phyloP scores from a whole-genome alignment of 2,888 invertebrate species.

The Biston stratarius region DNA sequence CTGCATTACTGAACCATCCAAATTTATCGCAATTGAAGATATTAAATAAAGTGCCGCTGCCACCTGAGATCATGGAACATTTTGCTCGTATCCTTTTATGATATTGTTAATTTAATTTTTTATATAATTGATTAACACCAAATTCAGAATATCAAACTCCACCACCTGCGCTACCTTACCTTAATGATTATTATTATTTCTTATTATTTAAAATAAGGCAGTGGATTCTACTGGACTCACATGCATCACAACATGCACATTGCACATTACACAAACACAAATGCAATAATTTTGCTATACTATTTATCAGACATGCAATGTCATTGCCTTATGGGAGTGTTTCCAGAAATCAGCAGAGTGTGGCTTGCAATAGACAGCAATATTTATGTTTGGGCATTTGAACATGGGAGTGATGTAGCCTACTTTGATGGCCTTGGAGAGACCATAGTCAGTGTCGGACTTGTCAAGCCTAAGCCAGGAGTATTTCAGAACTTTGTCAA shows the following conservation, averaged over 20 bases:
- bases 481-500: constrained; percentile 97
- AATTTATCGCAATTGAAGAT: constrained; percentile 93
- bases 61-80: constrained; percentile 97
- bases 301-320: constrained; percentile 94
- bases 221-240: no score
- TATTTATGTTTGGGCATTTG: constrained; percentile 99
- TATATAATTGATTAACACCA: no score
- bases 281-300: constrained; percentile 51
- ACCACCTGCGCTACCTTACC: no score
- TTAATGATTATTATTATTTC: no score
- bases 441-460: constrained; percentile 96
- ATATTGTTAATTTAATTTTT: not conserved
- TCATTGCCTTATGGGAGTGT: constrained; percentile 98
- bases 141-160: no score
- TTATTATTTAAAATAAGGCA: no score
- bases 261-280: not conserved
- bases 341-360: constrained; percentile 97
- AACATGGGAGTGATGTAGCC: constrained; percentile 97
- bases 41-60: constrained; percentile 94
- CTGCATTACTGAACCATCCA: constrained; percentile 89
- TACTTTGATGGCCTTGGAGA: constrained; percentile 98
- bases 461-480: constrained; percentile 94
- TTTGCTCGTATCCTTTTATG: constrained; percentile 95
- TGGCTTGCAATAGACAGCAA: constrained; percentile 99
- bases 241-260: no score